A percentile compares a stretch with the other conserved stretches of the same genome.
These are phyloP conservation scores for Aplysina aerophoba DNA, from an alignment of 37 sponge, comb jelly and placozoan genomes.

Conservation along the genomic window DNA sequence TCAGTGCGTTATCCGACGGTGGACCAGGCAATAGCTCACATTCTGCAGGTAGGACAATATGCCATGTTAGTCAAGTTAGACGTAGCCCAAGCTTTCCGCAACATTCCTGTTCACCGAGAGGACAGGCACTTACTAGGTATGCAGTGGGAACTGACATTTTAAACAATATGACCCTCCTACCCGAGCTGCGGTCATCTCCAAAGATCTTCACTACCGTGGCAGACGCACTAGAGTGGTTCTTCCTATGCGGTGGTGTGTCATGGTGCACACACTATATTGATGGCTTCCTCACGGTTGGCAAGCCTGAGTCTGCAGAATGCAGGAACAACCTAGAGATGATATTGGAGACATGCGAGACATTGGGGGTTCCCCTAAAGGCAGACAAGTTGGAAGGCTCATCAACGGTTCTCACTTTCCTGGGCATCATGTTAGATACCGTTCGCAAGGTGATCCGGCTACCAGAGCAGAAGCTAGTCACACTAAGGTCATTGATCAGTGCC, in stretches of 20 bases:
- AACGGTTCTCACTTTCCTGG: constrained; percentile 10
- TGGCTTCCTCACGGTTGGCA: constrained; percentile 13
- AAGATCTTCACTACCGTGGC: constrained; percentile 8
- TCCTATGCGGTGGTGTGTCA: not conserved
- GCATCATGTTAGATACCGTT: constrained; percentile 10
- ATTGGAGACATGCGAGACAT: not conserved
- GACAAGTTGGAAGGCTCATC: constrained; percentile 33
- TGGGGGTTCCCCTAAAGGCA: not conserved
- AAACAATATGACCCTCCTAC: constrained; percentile 3
- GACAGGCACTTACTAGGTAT: constrained; percentile 29
- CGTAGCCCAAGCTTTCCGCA: constrained; percentile 21
- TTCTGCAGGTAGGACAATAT: constrained; percentile 10
- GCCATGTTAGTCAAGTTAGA: constrained; percentile 29
- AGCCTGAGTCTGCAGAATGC: not conserved
- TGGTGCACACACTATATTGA: constrained; percentile 24
- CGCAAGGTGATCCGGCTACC: constrained; percentile 11
- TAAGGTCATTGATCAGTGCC: not conserved
- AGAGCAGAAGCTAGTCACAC: not conserved
- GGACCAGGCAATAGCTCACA: not conserved
- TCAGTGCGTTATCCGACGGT: constrained; percentile 1
- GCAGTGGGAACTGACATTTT: constrained; percentile 23
- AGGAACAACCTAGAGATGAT: not conserved
- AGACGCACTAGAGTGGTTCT: constrained; percentile 19
- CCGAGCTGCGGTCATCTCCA: constrained; percentile 38
- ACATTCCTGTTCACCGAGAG: constrained; percentile 30